These are phyloP conservation scores for Marmota monax DNA, from an alignment of 2,113 vertebrate genomes.

Conservation along the genomic window DNA sequence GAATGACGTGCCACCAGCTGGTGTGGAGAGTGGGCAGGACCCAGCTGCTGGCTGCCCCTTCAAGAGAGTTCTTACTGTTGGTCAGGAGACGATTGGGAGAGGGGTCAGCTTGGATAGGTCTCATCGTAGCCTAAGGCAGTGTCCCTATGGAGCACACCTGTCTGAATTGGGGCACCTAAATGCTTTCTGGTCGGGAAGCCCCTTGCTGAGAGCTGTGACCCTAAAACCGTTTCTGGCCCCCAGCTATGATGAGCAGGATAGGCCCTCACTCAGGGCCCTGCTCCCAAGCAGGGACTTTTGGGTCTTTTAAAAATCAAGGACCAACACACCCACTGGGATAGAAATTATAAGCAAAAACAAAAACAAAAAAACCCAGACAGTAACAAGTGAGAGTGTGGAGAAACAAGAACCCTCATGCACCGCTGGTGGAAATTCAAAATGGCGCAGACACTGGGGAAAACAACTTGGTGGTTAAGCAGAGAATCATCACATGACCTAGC, in stretches of 20 bases:
- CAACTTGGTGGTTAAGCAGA: fast-evolving
- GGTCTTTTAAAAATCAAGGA: background rate
- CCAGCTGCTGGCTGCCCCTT: background rate
- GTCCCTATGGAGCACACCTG: background rate
- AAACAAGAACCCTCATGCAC: fast-evolving
- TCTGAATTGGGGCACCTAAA: background rate
- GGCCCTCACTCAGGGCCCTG: background rate
- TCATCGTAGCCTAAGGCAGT: background rate
- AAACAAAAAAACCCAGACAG: background rate
- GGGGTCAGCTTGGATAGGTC: background rate
- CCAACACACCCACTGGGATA: background rate
- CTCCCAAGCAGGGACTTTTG: background rate
- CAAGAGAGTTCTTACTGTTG: background rate
- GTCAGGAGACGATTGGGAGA: fast-evolving
- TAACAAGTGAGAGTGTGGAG: background rate
- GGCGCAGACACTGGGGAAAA: background rate
- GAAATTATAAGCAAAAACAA: background rate
- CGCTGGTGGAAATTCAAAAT: background rate
- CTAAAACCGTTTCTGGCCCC: background rate
- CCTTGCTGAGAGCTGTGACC: background rate
- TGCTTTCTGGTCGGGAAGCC: background rate
- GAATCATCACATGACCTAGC: background rate
- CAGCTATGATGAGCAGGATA: background rate
- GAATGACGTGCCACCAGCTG: background rate
- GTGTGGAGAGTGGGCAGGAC: background rate